phyloP scores from a whole-genome alignment of 1,140 invertebrate genomes.

The Euwallacea similis region DNA sequence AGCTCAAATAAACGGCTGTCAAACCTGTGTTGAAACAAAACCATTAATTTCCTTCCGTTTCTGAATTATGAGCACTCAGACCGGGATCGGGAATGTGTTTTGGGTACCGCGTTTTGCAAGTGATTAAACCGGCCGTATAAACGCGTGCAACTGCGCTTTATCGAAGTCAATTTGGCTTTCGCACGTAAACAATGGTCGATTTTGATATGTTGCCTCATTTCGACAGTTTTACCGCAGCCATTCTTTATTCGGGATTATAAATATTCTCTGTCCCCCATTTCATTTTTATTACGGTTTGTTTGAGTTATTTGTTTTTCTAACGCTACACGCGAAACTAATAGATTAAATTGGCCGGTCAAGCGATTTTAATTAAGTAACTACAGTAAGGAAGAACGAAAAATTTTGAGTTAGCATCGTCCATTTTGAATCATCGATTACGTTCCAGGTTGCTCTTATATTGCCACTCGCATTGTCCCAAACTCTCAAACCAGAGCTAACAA shows the following conservation, averaged over 20 bases:
- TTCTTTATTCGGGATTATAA: slow-evolving; percentile 28
- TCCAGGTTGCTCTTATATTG: too few relatives aligned
- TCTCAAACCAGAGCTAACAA: too few relatives aligned
- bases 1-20: too few relatives aligned
- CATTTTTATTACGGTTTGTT: too few relatives aligned
- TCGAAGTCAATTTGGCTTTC: slow-evolving; percentile 34
- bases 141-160: slow-evolving; percentile 35
- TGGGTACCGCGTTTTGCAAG: slow-evolving; percentile 15
- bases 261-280: slow-evolving; percentile 18
- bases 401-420: too few relatives aligned
- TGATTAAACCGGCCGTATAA: slow-evolving; percentile 20
- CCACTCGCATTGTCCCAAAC: too few relatives aligned
- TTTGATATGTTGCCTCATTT: slow-evolving; percentile 28
- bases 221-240: slow-evolving; percentile 18
- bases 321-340: background rate
- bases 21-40: background rate
- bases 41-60: slow-evolving; percentile 7
- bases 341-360: background rate
- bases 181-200: slow-evolving; percentile 35
- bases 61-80: slow-evolving; percentile 8
- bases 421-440: too few relatives aligned
- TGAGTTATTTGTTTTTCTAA: background rate
- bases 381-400: too few relatives aligned
- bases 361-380: too few relatives aligned
- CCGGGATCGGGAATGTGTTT: slow-evolving; percentile 16